phyloP scores from a whole-genome alignment of 1,140 invertebrate genomes.

The Drosophila fuyamai region DNA sequence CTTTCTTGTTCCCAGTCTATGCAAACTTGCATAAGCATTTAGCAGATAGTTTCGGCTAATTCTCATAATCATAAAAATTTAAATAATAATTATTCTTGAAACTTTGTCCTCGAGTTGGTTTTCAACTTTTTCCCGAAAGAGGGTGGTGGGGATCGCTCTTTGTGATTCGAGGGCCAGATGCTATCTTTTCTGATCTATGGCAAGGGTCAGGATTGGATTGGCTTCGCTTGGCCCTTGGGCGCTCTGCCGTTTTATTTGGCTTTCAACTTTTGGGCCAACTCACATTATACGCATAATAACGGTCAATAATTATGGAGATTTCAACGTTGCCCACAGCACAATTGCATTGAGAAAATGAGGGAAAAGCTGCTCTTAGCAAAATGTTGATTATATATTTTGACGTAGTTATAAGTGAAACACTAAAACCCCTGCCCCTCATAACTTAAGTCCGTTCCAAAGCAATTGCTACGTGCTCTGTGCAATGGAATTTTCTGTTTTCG shows the following conservation, averaged over 20 bases:
- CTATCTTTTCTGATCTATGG: slow-evolving; percentile 62
- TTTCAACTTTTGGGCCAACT: slow-evolving; percentile 68
- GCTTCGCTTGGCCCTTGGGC: slow-evolving; percentile 13
- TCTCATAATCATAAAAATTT: slow-evolving; percentile 30
- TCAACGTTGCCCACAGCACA: slow-evolving; percentile 51
- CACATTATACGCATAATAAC: slow-evolving; percentile 68
- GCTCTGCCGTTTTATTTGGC: slow-evolving; percentile 29
- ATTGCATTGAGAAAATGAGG: slow-evolving; percentile 41
- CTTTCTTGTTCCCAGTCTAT: too few species aligned
- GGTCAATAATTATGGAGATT: slow-evolving; percentile 75
- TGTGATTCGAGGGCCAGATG: slow-evolving; percentile 16
- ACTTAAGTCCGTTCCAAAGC: slow-evolving; percentile 24
- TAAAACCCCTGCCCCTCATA: slow-evolving; percentile 14
- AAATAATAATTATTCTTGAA: slow-evolving; percentile 41
- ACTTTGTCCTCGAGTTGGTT: slow-evolving; percentile 16
- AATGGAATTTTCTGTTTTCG: slow-evolving; percentile 59
- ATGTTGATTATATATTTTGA: slow-evolving; percentile 74
- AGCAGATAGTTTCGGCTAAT: slow-evolving; percentile 43
- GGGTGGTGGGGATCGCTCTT: background rate
- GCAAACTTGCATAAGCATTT: slow-evolving; percentile 17
- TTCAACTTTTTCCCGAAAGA: slow-evolving; percentile 3
- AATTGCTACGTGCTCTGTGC: slow-evolving; percentile 71
- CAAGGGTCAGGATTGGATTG: slow-evolving; percentile 11
- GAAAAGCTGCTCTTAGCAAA: slow-evolving; percentile 34
- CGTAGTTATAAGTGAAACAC: slow-evolving; percentile 64